A percentile compares a stretch with the other conserved stretches of the same genome.
Conservation (phyloP, 2,113 vertebrate genomes). For the Pholis gunnellus region DNA sequence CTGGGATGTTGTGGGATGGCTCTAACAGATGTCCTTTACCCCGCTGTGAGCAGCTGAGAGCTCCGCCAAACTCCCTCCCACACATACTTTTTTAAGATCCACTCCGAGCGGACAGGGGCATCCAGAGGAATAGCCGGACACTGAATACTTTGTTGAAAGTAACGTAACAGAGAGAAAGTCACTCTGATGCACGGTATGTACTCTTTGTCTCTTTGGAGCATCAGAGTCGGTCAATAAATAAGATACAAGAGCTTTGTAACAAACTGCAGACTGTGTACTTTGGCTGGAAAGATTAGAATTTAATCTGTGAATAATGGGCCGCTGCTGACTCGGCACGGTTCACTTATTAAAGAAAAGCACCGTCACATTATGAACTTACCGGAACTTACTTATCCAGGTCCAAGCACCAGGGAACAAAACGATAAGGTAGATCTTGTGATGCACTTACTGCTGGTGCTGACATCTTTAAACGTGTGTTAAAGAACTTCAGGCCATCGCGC, state of each 20-base stretch:
- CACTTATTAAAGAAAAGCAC: slow-evolving; percentile 7
- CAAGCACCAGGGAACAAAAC: not conserved
- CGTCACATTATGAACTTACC: not conserved
- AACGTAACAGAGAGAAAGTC: not conserved
- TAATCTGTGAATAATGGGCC: slow-evolving; percentile 26
- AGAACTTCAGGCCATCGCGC: not conserved
- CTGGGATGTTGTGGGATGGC: slow-evolving; percentile 41
- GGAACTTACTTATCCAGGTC: too few species aligned
- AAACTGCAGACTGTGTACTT: slow-evolving; percentile 2
- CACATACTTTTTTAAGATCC: slow-evolving; percentile 19
- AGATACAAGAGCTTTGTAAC: not conserved
- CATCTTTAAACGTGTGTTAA: not conserved
- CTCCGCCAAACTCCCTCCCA: slow-evolving; percentile 44
- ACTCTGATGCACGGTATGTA: not conserved
- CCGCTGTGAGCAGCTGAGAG: slow-evolving; percentile 50
- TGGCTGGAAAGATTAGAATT: slow-evolving; percentile 43
- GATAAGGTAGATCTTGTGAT: not conserved
- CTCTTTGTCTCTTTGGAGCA: not conserved
- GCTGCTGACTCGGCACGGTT: slow-evolving; percentile 47
- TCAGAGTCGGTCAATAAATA: not conserved
- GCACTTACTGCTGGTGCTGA: not conserved
- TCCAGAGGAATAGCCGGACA: not conserved
- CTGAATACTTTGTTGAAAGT: not conserved
- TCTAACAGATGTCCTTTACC: slow-evolving; percentile 64
- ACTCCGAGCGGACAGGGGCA: slow-evolving; percentile 11